Evolutionary conservation across 2,113 vertebrate genomes (phyloP), one percentile per base, ranked within the genome.

Genomic region (Herpetotheres cachinnans): DNA sequence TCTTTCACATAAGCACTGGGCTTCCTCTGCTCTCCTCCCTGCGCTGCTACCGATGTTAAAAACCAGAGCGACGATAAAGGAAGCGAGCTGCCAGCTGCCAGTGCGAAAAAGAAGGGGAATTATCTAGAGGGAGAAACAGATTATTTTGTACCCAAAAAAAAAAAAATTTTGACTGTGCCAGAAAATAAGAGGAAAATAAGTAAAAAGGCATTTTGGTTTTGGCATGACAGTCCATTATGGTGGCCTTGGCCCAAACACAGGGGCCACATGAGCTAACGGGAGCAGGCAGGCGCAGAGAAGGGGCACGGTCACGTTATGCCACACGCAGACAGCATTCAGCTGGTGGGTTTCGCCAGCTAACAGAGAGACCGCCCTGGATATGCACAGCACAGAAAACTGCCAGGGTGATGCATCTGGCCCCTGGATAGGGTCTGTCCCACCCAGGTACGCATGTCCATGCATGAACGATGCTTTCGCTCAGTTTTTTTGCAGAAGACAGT

Each of bases 271-370:
- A 76, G 17, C 32, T 25, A 13, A 19, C 0, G 2, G 25, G 18
- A 24, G 25, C 4, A 29, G 21, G 9, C 38, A 38, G 21, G 16
- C 30, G 40, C 38, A 65, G 7, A 10, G 49, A 47, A 66, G 21
- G 32, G 19, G 4, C 20, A 13, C 0, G 1, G 36, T 24, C n/a
- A 9, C 6, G 0, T 24, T 1, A 0, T 7, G 11, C 9, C 29
- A 46, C 11, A 3, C 4, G 10, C 11, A 26, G 58, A 22, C 26
- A 30, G 10, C 16, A 2, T 44, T 27, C 24, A 49, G 10, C 25
- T 9, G 19, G 4, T 2, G 54, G 27, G 8, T 44, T 50, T 34
- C 54, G 19, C 61, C 63, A 44, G 12, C 29, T 21, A 15, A 47
- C 29, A 32, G 13, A 13, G 34, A 44, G 2, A 3, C 14, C 54